Conservation (phyloP, 2,113 vertebrate species). For the Oreotrochilus melanogaster region DNA sequence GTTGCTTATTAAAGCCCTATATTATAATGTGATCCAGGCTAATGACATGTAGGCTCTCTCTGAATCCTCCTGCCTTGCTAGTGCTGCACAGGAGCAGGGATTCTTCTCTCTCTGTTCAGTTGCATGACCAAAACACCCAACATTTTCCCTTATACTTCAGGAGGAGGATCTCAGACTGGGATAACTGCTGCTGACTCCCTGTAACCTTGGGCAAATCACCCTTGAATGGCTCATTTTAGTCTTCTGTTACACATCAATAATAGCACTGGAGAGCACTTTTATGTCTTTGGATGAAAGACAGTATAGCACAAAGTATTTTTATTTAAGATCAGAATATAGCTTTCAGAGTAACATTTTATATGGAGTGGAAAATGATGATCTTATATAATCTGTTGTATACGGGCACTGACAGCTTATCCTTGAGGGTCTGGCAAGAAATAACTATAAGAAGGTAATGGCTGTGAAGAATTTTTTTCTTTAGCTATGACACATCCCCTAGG, state of each 20-base stretch:
- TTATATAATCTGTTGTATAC: constrained; percentile 63
- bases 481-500: constrained; percentile 25
- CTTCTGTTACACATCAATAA: constrained; percentile 30
- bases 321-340: constrained; percentile 44
- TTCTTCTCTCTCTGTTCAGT: background rate
- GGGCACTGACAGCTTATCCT: constrained; percentile 55
- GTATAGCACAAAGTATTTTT: constrained; percentile 47
- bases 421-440: constrained; percentile 62
- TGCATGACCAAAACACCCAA: background rate
- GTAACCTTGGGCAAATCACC: constrained; percentile 38
- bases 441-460: constrained; percentile 58
- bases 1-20: background rate
- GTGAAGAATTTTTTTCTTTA: constrained; percentile 42
- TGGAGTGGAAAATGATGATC: constrained; percentile 65
- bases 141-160: background rate
- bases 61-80: background rate
- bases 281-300: constrained; percentile 43
- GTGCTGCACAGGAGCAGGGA: background rate
- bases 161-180: background rate
- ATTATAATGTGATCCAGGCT: background rate
- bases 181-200: background rate
- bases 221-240: constrained; percentile 11
- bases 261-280: constrained; percentile 14
- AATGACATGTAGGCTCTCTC: background rate
- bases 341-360: constrained; percentile 53